Conservation (phyloP, 2,888 invertebrate species). For the Dynastes maya region DNA sequence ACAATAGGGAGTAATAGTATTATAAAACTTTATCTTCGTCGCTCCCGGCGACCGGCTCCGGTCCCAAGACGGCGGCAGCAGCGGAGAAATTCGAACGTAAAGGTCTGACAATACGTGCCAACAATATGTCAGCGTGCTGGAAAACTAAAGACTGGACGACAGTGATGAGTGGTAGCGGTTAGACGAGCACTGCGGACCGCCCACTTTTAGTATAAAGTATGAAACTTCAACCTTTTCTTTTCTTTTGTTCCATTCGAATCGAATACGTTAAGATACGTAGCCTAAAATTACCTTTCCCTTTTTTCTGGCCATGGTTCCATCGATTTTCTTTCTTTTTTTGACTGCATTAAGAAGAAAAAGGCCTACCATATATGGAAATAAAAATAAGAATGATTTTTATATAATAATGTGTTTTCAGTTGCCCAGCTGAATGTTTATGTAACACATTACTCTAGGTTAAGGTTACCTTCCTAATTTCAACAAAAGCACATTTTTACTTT, state of each 20-base stretch:
- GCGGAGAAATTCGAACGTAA: conserved; percentile 51
- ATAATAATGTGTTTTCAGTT: no score
- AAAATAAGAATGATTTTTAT: no score
- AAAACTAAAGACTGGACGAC: conserved; percentile 60
- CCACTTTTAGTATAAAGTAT: conserved; percentile 37
- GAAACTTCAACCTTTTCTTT: not conserved
- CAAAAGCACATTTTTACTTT: no score
- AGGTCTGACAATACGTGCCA: conserved; percentile 60
- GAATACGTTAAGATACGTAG: no score
- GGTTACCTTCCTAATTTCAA: no score
- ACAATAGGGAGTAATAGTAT: conserved; percentile 60
- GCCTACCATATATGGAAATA: no score
- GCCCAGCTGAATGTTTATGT: no score
- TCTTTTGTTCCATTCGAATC: not conserved
- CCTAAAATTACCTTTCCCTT: no score
- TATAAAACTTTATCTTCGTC: conserved; percentile 56
- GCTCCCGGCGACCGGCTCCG: conserved; percentile 46
- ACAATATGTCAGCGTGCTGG: conserved; percentile 60
- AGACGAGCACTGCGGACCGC: conserved; percentile 55
- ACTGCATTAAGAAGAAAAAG: no score
- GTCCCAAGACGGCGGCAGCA: conserved; percentile 40
- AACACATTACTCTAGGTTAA: no score
- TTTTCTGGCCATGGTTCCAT: no score
- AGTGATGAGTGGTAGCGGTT: conserved; percentile 61
- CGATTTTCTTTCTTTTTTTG: no score